Conservation (phyloP, 2,113 vertebrate genomes). For the Speoplatyrhinus poulsoni region DNA sequence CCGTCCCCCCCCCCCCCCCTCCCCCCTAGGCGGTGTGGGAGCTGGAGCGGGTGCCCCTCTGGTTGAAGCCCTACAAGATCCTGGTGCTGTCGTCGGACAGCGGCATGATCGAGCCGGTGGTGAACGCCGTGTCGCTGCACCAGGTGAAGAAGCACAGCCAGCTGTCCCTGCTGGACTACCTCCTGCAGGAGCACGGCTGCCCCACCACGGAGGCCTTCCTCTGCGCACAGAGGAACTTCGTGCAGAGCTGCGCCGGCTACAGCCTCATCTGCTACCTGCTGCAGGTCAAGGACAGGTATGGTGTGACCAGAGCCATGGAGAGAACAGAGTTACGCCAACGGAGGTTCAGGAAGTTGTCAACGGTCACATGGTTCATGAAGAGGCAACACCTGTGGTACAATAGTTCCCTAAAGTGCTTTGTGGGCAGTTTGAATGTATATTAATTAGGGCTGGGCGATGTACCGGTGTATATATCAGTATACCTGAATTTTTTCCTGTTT, state of each 20-base stretch:
- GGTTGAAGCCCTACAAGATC: slow-evolving; percentile 97
- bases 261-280: slow-evolving; percentile 92
- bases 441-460: no score
- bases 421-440: no score
- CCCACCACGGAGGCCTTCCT: slow-evolving; percentile 89
- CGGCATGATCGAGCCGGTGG: slow-evolving; percentile 95
- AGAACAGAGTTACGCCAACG: no score
- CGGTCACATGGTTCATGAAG: no score
- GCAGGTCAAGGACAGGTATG: slow-evolving; percentile 92
- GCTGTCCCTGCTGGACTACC: slow-evolving; percentile 88
- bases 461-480: no score
- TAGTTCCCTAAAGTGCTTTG: no score
- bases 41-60: slow-evolving; percentile 89
- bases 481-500: no score
- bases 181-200: slow-evolving; percentile 88
- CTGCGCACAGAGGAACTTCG: slow-evolving; percentile 87
- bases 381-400: no score
- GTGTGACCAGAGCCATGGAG: neutral
- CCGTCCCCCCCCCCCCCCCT: slow-evolving; percentile 22
- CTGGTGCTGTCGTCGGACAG: slow-evolving; percentile 93
- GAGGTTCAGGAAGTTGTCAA: neutral
- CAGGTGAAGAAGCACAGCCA: slow-evolving; percentile 96
- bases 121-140: slow-evolving; percentile 94
- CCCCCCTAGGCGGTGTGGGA: slow-evolving; percentile 96
- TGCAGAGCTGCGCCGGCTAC: slow-evolving; percentile 90